phyloP scores from a whole-genome alignment of 2,113 vertebrate genomes.

The Macquaria australasica region DNA sequence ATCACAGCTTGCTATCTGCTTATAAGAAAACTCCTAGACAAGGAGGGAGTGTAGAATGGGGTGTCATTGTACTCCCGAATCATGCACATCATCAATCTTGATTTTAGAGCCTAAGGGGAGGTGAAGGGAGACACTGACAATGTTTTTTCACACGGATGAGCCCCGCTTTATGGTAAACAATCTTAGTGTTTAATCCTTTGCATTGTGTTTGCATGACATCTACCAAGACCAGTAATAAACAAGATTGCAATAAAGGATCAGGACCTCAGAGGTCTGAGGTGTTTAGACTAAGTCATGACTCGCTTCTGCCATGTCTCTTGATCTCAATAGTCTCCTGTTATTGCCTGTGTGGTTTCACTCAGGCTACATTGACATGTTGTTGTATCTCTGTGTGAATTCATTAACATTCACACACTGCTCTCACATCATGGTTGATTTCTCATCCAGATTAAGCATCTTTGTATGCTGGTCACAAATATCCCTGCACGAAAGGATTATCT shows the following conservation, averaged over 20 bases:
- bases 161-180: constrained; percentile 37
- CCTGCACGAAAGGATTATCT: constrained; percentile 2
- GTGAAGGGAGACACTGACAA: constrained; percentile 44
- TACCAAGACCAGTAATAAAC: neutral
- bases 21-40: constrained; percentile 59
- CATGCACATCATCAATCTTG: constrained; percentile 77
- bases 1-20: constrained; percentile 59
- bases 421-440: constrained; percentile 48
- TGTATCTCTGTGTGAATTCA: constrained; percentile 4
- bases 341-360: constrained; percentile 17
- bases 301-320: constrained; percentile 6
- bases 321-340: constrained; percentile 12
- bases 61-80: constrained; percentile 59
- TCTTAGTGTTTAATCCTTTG: constrained; percentile 40
- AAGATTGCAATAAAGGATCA: constrained; percentile 1
- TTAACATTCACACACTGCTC: constrained; percentile 31
- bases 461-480: constrained; percentile 30
- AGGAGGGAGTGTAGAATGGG: constrained; percentile 52
- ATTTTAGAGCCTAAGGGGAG: constrained; percentile 64
- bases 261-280: constrained; percentile 26
- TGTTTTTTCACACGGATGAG: constrained; percentile 18
- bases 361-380: constrained; percentile 25
- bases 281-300: constrained; percentile 28
- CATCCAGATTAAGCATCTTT: constrained; percentile 33
- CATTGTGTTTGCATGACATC: constrained; percentile 2